These are phyloP conservation scores for Calypte anna DNA, from an alignment of 2,113 vertebrate species.

Conservation along the genomic window DNA sequence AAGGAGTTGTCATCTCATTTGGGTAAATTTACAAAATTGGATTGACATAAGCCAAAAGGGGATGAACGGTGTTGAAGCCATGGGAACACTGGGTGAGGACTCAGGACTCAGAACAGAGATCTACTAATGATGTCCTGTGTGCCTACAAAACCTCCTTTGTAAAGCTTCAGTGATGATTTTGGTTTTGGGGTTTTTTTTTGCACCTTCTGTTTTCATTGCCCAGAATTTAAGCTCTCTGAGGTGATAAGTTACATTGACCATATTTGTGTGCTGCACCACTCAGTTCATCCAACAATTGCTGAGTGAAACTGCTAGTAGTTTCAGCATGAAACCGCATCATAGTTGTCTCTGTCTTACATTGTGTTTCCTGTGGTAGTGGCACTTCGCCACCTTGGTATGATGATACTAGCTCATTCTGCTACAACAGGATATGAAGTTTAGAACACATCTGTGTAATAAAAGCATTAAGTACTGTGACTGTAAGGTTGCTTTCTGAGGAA, in stretches of 20 bases:
- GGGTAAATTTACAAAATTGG: neutral
- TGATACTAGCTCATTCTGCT: neutral
- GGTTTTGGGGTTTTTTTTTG: fast-evolving
- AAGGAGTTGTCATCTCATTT: neutral
- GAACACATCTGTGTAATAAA: neutral
- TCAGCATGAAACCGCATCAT: neutral
- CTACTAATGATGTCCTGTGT: neutral
- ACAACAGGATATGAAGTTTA: neutral
- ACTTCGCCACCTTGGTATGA: neutral
- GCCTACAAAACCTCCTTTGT: neutral
- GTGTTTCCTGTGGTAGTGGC: neutral
- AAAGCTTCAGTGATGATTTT: neutral
- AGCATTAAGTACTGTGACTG: neutral
- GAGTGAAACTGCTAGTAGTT: neutral
- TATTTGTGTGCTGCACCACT: neutral
- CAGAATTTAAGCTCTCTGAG: neutral
- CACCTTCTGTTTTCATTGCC: neutral
- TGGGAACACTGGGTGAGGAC: neutral
- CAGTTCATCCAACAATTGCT: neutral
- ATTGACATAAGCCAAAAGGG: neutral
- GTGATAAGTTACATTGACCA: neutral
- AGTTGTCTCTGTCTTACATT: neutral
- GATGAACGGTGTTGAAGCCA: neutral
- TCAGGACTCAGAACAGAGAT: neutral
- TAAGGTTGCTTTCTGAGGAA: neutral